Conservation (phyloP, 2,113 vertebrate species). For the Sturnus vulgaris region DNA sequence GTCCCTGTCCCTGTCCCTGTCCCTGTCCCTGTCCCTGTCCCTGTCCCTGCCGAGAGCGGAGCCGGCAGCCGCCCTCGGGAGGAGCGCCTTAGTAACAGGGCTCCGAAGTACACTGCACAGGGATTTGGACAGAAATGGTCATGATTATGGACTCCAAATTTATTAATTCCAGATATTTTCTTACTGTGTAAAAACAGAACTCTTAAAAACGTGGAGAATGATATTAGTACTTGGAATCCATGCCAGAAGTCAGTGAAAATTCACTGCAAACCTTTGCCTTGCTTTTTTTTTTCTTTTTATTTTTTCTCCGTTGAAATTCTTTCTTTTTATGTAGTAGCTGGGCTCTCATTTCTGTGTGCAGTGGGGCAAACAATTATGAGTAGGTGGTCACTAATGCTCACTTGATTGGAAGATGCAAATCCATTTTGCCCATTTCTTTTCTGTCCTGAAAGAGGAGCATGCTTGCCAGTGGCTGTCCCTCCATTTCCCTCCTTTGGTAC, state of each 20-base stretch:
- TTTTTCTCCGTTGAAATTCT: not conserved
- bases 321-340: not conserved
- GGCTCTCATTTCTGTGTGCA: not conserved
- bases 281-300: not conserved
- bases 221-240: not conserved
- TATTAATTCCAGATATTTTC: not conserved
- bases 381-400: not conserved
- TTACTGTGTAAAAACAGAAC: not conserved
- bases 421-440: not conserved
- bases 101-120: rapidly evolving
- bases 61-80: not conserved
- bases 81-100: not conserved
- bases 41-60: not conserved
- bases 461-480: not conserved
- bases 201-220: not conserved
- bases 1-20: not conserved
- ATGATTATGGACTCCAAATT: not conserved
- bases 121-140: not conserved
- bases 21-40: not conserved
- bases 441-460: not conserved
- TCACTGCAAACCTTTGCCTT: not conserved
- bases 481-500: not conserved
- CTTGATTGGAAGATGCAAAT: not conserved
- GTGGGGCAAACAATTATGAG: not conserved
- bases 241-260: not conserved